Evolutionary conservation across 2,113 vertebrate genomes (phyloP).

Genomic region (Paradisaea rubra): DNA sequence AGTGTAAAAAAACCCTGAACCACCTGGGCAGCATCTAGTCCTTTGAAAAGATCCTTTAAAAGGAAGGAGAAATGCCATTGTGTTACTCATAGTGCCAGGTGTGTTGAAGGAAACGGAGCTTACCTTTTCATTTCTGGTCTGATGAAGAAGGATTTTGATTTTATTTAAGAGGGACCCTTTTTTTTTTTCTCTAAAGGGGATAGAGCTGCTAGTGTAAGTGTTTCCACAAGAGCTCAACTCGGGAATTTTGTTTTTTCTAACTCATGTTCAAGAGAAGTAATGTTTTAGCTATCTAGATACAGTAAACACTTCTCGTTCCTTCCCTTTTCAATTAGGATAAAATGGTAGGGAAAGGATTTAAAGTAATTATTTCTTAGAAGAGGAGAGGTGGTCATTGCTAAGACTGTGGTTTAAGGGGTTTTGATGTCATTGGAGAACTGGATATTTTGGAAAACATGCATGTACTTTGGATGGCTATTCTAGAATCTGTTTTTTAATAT

Average conservation of each 20-base stretch:
- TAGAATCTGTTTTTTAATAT: background rate
- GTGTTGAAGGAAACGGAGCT: background rate
- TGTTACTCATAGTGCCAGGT: background rate
- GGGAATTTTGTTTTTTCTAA: background rate
- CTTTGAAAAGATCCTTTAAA: background rate
- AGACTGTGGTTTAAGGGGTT: background rate
- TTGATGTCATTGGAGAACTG: background rate
- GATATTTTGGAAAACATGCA: background rate
- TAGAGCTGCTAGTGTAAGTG: background rate
- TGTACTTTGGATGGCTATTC: background rate
- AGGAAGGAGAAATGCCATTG: background rate
- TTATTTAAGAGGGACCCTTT: background rate
- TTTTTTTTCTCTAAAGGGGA: background rate
- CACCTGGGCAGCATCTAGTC: background rate
- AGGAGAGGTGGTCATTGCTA: background rate
- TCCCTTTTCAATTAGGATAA: background rate
- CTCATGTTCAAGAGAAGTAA: background rate
- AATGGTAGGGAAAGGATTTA: background rate
- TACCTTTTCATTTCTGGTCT: background rate
- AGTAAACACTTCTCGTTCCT: background rate
- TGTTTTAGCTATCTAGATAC: background rate
- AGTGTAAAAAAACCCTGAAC: background rate
- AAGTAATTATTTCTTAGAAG: background rate
- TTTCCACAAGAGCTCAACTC: background rate
- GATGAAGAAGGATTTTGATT: background rate